Evolutionary conservation across 2,113 vertebrate genomes (phyloP).

Genomic region (Prionailurus bengalensis): DNA sequence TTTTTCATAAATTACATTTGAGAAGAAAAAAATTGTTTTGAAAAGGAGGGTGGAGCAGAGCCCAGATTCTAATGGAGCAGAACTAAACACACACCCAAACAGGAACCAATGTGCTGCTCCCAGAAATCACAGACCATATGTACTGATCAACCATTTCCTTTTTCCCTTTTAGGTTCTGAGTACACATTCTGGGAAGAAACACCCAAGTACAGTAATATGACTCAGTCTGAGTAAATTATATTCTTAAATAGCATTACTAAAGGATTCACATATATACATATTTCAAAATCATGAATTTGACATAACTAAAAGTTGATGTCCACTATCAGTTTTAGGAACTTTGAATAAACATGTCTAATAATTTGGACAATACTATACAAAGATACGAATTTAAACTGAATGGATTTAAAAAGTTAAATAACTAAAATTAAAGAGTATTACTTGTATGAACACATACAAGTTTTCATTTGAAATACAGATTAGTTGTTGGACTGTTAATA

Average conservation of each 20-base stretch:
- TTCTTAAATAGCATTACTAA: neutral
- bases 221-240: conserved; percentile 62
- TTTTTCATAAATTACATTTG: conserved; percentile 39
- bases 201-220: conserved; percentile 32
- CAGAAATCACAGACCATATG: neutral
- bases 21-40: neutral
- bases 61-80: neutral
- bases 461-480: neutral
- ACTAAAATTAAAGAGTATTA: neutral
- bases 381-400: neutral
- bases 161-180: conserved; percentile 58
- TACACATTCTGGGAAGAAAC: conserved; percentile 70
- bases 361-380: neutral
- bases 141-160: neutral
- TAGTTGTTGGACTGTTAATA: neutral
- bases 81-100: neutral
- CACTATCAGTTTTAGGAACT: neutral
- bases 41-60: neutral
- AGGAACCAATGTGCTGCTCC: neutral
- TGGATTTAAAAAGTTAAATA: neutral
- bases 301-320: neutral
- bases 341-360: neutral
- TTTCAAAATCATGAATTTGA: conserved; percentile 25
- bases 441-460: neutral
- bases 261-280: neutral